phyloP scores from a whole-genome alignment of 2,113 vertebrate genomes.

The Menidia beryllina region DNA sequence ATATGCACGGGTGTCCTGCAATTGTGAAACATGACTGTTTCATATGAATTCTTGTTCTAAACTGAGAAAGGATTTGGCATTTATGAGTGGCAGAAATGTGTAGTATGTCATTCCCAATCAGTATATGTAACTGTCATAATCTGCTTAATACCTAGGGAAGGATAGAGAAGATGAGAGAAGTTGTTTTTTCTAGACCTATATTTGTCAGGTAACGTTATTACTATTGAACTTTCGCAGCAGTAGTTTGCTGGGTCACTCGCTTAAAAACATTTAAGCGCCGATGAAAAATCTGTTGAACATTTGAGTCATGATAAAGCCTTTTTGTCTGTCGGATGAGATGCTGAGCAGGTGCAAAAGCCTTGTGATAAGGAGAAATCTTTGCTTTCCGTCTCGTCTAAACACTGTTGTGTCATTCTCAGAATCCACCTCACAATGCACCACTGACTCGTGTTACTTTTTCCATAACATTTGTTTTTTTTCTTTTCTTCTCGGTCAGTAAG shows the following conservation, averaged over 20 bases:
- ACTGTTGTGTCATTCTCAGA: slow-evolving; percentile 34
- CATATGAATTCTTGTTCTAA: too few relatives aligned
- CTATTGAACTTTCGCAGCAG: slow-evolving; percentile 10
- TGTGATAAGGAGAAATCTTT: slow-evolving; percentile 17
- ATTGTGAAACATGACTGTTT: too few relatives aligned
- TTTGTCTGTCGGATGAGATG: slow-evolving; percentile 20
- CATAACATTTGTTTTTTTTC: too few relatives aligned
- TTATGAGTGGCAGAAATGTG: background rate
- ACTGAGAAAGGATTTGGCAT: too few relatives aligned
- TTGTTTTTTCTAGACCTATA: background rate
- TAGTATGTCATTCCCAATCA: background rate
- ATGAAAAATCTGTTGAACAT: slow-evolving; percentile 51
- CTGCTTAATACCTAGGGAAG: background rate
- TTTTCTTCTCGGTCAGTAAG: slow-evolving; percentile 1
- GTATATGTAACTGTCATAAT: background rate
- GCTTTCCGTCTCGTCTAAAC: slow-evolving; percentile 16
- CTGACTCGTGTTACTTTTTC: slow-evolving; percentile 7
- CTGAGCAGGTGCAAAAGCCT: background rate
- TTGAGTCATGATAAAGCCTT: slow-evolving; percentile 47
- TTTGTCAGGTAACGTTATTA: background rate
- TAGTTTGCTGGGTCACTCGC: background rate
- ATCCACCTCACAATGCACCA: background rate
- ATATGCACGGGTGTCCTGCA: too few relatives aligned
- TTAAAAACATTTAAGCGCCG: slow-evolving; percentile 25
- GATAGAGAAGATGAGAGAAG: background rate